These are phyloP conservation scores for Leucophora obtusa DNA, from an alignment of 2,888 invertebrate species.

Conservation along the genomic window DNA sequence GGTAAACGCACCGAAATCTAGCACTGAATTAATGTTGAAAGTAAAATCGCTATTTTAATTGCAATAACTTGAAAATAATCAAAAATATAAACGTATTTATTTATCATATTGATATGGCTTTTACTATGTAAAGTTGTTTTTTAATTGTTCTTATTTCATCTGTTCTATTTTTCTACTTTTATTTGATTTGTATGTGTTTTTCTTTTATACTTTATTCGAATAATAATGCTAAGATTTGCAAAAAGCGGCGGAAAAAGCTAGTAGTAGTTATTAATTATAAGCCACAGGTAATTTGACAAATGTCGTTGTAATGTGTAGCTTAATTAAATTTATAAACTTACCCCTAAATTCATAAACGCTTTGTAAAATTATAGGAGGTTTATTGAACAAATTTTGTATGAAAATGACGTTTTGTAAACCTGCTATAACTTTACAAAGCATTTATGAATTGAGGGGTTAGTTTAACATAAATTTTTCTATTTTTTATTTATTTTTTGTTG, in stretches of 20 bases:
- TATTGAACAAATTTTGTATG: no score
- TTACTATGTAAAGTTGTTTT: conserved; percentile 28
- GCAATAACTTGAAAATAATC: not conserved
- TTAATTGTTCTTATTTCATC: conserved; percentile 26
- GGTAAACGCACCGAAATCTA: not conserved
- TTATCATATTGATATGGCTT: conserved; percentile 19
- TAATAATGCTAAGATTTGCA: conserved; percentile 75
- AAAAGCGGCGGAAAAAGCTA: conserved; percentile 79
- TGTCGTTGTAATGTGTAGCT: conserved; percentile 27
- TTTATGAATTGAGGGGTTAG: no score
- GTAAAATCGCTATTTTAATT: not conserved
- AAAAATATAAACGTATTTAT: not conserved
- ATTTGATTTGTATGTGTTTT: conserved; percentile 39
- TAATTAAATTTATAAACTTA: not conserved
- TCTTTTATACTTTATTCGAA: conserved; percentile 66
- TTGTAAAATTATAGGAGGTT: no score
- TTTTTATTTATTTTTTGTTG: no score
- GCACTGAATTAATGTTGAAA: conserved; percentile 18
- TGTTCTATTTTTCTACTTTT: conserved; percentile 26
- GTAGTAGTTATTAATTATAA: conserved; percentile 78
- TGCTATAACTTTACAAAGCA: no score
- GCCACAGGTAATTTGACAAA: conserved; percentile 74
- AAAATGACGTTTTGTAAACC: no score
- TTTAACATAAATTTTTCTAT: no score
- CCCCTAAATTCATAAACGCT: no score